Evolutionary conservation across 2,797 vertebrate species (phyloP).

Genomic region (Silurus lanzhouensis): DNA sequence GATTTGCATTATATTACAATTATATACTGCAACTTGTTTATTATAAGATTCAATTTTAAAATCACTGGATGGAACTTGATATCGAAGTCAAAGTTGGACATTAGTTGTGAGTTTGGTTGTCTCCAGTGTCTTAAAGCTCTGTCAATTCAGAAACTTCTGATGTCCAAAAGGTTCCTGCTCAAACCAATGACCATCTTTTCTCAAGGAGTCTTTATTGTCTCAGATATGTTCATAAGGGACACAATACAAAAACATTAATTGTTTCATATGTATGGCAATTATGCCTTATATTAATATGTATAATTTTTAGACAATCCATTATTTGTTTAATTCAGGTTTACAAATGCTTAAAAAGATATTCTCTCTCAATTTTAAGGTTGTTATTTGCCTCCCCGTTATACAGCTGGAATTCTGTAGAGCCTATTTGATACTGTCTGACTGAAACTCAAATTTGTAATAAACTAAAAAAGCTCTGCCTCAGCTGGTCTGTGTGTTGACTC

Average conservation of each 20-base stretch:
- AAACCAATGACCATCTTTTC: neutral
- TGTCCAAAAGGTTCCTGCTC: neutral
- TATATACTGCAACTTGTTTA: neutral
- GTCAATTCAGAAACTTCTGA: neutral
- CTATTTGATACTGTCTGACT: neutral
- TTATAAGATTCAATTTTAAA: too few species aligned
- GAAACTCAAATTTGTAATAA: neutral
- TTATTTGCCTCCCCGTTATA: neutral
- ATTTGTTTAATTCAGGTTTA: too few species aligned
- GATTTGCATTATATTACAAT: neutral
- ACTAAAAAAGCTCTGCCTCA: constrained; percentile 16
- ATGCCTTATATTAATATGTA: neutral
- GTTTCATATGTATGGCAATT: too few species aligned
- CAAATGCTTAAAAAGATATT: too few species aligned
- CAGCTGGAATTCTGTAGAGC: neutral
- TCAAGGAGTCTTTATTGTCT: neutral
- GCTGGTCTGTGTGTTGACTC: neutral
- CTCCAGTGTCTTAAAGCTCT: neutral
- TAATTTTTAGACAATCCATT: neutral
- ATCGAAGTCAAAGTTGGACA: neutral
- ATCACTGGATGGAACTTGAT: neutral
- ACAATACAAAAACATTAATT: too few species aligned
- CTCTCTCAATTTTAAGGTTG: neutral
- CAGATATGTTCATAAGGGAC: too few species aligned
- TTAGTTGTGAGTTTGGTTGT: neutral